Evolutionary conservation across 2,113 vertebrate genomes (phyloP).

Genomic region (Oxyura jamaicensis): DNA sequence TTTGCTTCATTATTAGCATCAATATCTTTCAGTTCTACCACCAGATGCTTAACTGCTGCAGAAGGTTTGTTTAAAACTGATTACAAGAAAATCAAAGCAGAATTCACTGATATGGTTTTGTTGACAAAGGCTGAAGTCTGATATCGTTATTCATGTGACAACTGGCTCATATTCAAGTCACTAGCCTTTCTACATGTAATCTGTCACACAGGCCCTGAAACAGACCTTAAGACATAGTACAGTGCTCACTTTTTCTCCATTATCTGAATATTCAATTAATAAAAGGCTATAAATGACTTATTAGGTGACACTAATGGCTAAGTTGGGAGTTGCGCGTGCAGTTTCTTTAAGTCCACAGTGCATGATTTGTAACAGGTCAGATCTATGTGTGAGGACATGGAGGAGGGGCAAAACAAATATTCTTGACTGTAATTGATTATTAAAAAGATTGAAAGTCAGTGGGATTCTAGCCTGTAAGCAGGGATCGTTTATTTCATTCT

Average conservation of each 20-base stretch:
- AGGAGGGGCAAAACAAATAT: conserved; percentile 33
- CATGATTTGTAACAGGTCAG: conserved; percentile 41
- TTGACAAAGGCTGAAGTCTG: conserved; percentile 38
- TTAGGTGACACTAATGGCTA: conserved; percentile 41
- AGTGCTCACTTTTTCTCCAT: not conserved
- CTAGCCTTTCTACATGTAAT: not conserved
- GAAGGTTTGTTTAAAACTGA: not conserved
- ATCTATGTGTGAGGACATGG: not conserved
- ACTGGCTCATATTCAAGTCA: conserved; percentile 8
- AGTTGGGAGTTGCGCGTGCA: not conserved
- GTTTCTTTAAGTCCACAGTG: not conserved
- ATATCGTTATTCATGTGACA: not conserved
- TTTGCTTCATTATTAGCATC: conserved; percentile 1
- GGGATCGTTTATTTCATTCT: conserved; percentile 14
- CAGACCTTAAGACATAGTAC: not conserved
- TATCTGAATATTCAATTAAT: conserved; percentile 41
- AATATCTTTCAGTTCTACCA: not conserved
- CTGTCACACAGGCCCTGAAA: not conserved
- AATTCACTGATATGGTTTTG: not conserved
- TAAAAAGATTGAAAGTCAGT: conserved; percentile 47
- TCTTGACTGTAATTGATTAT: conserved; percentile 40
- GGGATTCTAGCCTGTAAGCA: not conserved
- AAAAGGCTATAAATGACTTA: conserved; percentile 30
- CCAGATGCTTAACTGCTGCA: conserved; percentile 27
- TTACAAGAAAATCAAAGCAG: conserved; percentile 35